Base-by-base conservation (phyloP, 2,113 vertebrate species). In the Lichenostomus cassidix region DNA sequence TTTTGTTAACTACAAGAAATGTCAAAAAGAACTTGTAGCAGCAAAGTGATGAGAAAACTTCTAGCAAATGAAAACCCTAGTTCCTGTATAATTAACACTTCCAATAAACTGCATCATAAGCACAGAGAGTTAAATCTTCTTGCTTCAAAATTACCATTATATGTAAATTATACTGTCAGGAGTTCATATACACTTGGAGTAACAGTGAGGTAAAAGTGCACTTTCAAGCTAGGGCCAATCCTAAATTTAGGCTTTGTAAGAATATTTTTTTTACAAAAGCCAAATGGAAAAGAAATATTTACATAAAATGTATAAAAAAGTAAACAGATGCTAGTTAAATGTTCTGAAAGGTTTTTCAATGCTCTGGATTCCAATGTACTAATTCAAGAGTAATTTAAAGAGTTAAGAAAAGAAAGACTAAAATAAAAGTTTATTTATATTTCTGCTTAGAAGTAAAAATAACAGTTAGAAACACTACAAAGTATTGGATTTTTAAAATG, bases 231-330 rank as follows among this genome's bases (percentile, higher is more conserved):
- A 86, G 27, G 4, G 4, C 23, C 68, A n/a, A 49, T 89, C 10
- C 44, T 64, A 71, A 87, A 68, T 58, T 76, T 63, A 76, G 58
- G 24, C 4, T 91, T 84, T 56, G 7, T 53, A 88, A 79, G 35
- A 92, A 53, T 13, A n/a, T 2, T 21, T 62, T 64, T 68, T 87
- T 89, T 47, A 67, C 19, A 58, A 76, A 90, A 89, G 8, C 11
- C 80, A 65, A 89, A 92, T n/a, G 37, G 12, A 31, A 59, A 24
- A 69, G 12, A 94, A 95, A 93, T 92, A 89, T 75, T 94, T 94
- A 83, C n/a, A 82, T 22, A 58, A 88, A 62, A 75, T 49, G 35
- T 68, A 53, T 47, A 5, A 33, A 74, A 92, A 65, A 74, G 6
- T 56, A 75, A 94, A 60, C 18, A 49, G 19, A 74, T 64, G 59